These are phyloP conservation scores for Hucho hucho DNA, from an alignment of 2,113 vertebrate species.

Conservation along the genomic window DNA sequence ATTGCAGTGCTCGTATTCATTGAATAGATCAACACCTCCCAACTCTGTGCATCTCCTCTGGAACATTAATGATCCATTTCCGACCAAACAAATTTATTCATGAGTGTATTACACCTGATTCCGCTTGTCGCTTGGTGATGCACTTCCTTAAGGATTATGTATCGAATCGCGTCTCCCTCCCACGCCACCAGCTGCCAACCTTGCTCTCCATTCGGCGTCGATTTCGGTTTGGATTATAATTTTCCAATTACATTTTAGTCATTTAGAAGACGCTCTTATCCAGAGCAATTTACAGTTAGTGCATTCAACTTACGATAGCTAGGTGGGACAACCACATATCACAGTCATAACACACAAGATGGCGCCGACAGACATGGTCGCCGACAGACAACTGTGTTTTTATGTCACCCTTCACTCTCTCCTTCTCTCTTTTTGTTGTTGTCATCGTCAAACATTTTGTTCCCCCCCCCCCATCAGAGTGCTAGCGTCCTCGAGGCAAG, in stretches of 20 bases:
- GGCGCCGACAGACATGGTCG: no score
- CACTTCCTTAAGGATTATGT: conserved; percentile 56
- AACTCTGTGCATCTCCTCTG: conserved; percentile 35
- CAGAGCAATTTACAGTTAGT: no score
- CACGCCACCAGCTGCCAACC: conserved; percentile 41
- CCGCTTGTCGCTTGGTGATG: conserved; percentile 45
- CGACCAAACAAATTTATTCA: conserved; percentile 59
- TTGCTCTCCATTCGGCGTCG: background rate
- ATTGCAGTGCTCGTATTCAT: conserved; percentile 36
- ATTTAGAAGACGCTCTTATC: no score
- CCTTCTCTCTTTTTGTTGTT: background rate
- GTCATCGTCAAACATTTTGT: background rate
- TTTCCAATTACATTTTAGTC: no score
- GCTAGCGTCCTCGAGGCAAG: background rate
- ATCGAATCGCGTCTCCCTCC: conserved; percentile 43
- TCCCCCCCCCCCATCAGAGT: background rate
- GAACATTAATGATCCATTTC: conserved; percentile 59
- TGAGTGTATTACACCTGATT: conserved; percentile 62
- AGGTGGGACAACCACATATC: no score
- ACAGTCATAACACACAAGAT: no score
- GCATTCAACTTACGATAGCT: no score
- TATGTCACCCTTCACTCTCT: background rate
- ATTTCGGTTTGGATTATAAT: background rate
- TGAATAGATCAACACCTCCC: background rate
- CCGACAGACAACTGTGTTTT: background rate